These are phyloP conservation scores for Aselliscus stoliczkanus DNA, from an alignment of 2,797 vertebrate species.

Conservation along the genomic window DNA sequence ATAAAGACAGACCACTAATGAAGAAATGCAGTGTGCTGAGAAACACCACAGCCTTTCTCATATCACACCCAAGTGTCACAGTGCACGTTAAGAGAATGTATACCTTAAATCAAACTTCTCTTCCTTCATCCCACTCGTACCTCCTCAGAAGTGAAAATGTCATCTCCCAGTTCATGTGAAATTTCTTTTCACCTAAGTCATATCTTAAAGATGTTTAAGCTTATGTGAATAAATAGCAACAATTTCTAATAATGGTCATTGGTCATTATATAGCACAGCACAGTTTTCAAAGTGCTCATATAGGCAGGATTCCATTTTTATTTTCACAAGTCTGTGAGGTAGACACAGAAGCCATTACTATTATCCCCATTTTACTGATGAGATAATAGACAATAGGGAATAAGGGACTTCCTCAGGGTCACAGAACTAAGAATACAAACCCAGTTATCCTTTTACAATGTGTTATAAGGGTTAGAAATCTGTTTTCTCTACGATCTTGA, in stretches of 20 bases:
- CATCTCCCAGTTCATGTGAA: not conserved
- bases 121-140: not conserved
- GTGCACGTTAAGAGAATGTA: not conserved
- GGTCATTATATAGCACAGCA: not conserved
- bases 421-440: not conserved
- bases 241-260: not conserved
- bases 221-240: not conserved
- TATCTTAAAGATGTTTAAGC: not conserved
- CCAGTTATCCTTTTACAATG: not conserved
- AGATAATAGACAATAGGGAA: not conserved
- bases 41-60: not conserved
- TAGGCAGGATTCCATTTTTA: not conserved
- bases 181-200: not conserved
- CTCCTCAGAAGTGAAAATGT: not conserved
- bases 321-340: not conserved
- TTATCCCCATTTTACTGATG: not conserved
- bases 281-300: not conserved
- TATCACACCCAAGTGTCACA: not conserved
- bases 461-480: not conserved
- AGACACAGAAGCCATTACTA: not conserved
- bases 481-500: not conserved
- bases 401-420: not conserved
- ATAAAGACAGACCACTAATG: not conserved
- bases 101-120: not conserved
- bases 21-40: not conserved